Conservation (phyloP, 2,113 vertebrate genomes). For the Sinocyclocheilus grahami region DNA sequence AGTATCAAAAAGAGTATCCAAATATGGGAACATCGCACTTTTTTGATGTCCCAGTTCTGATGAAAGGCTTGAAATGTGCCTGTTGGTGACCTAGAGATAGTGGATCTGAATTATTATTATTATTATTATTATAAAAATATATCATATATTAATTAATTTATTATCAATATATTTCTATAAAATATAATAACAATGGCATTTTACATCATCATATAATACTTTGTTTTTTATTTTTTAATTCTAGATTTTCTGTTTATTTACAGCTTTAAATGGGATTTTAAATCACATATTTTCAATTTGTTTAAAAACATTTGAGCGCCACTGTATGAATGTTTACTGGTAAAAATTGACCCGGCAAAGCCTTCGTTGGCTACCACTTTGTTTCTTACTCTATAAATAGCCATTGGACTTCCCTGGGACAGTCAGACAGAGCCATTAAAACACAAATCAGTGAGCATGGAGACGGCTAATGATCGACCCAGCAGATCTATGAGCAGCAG, state of each 20-base stretch:
- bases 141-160: neutral
- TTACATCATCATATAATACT: neutral
- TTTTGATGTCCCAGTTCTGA: neutral
- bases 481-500: slow-evolving; percentile 56
- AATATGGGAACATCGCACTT: too few species aligned
- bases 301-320: neutral
- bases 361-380: neutral
- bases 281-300: neutral
- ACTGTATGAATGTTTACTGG: neutral
- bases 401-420: slow-evolving; percentile 56
- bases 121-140: neutral
- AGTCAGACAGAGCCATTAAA: slow-evolving; percentile 59
- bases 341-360: neutral
- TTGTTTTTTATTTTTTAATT: neutral
- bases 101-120: neutral
- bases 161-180: neutral
- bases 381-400: slow-evolving; percentile 42
- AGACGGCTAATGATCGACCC: slow-evolving; percentile 57
- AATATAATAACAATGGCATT: neutral
- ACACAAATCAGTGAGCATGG: slow-evolving; percentile 54
- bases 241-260: neutral
- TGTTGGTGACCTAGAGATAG: neutral
- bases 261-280: neutral
- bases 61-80: neutral
- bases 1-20: too few species aligned